Evolutionary conservation across 2,888 invertebrate species (phyloP), one percentile per base, ranked within the genome.

Genomic region (Acronicta aceris): DNA sequence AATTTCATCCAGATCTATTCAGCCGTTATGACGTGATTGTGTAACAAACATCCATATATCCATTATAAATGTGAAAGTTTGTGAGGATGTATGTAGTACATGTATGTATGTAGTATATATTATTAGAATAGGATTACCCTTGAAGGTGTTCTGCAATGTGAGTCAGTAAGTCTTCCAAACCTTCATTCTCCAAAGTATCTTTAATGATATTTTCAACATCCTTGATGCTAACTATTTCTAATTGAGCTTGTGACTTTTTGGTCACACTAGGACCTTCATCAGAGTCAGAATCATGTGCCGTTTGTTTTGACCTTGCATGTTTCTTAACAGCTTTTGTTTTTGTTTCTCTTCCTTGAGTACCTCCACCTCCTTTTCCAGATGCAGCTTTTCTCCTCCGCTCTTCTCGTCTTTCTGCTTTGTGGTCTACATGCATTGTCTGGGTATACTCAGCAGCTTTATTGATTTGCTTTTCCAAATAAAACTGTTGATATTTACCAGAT

Each of bases 281-380:
- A 4, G 97, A 97, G 65, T 97, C 97, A 21, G 96, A 96, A 75
- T 96, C 96, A 53, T 96, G 95, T 45, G 95, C 95, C 49, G 94
- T 79, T 81, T 95, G 95, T 81, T 95, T 96, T n/a, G 93, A 91
- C 88, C 95, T 81, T 89, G 93, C 90, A 86, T 96, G 96, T 91
- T 98, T 99, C 84, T 99, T 99, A 0, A 97, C 97, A 2, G 98
- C 97, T 86, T 98, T 99, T 0, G 98, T 99, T 95, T 98, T 99
- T 0, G 98, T 98, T 95, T 99, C 99, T 41, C 99, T 95, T 0
- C 99, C 99, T 88, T 99, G 99, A 12, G 97, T 96, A 1, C 99
- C 99, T 15, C 99, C 98, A 13, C 99, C 99, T 50, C 96, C 96
- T 95, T 98, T 99, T 1, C 98, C 98, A 27, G 96, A 96, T 6